Evolutionary conservation across 2,888 invertebrate species (phyloP), one percentile per base, ranked within the genome.

Genomic region (Coelogynopora nodosa): DNA sequence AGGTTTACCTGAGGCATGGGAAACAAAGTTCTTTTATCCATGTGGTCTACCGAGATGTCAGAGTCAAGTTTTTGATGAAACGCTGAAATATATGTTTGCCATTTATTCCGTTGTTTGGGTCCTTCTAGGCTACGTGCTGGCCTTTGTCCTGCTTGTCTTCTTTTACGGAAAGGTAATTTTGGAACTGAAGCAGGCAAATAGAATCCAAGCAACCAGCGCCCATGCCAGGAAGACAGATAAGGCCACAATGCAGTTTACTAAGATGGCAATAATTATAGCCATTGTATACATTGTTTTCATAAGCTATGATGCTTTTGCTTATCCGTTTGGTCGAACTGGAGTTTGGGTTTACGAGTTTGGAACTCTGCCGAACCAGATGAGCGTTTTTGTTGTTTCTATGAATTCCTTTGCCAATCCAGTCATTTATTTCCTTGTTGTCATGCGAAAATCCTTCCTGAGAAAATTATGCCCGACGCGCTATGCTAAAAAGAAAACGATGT

Each of bases 271-370:
- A 1, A 31, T 84, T 30, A 84, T 86, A 5, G 84, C 86, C 2
- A 84, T 86, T 84, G 86, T 86, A 29, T 86, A 86, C 31, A n/a
- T 86, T 0, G 5, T 86, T 23, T 86, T 82, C 83, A 86, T 86
- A 30, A 67, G 84, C 5, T 86, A 86, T 84, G 86, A 86, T 27
- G 86, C 86, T n/a, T 86, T 86, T 28, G 67, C 67, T 18, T 86
- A 86, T 29, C 5, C 84, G 30, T 26, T 86, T 2, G 86, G 86
- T 10, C 84, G 86, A 67, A 84, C 31, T 26, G 67, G 67, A n/a
- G n/a, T 86, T 26, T 74, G 74, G 29, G 26, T 30, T 13, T 86
- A 86, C 27, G 49, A 86, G 2, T 86, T 85, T 30, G n/a, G 30
- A 5, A 86, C 86, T 2, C 23, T 86, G 18, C 28, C 10, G 30